phyloP scores from a whole-genome alignment of 2,113 vertebrate species.

The Corythoichthys haematopterus region DNA sequence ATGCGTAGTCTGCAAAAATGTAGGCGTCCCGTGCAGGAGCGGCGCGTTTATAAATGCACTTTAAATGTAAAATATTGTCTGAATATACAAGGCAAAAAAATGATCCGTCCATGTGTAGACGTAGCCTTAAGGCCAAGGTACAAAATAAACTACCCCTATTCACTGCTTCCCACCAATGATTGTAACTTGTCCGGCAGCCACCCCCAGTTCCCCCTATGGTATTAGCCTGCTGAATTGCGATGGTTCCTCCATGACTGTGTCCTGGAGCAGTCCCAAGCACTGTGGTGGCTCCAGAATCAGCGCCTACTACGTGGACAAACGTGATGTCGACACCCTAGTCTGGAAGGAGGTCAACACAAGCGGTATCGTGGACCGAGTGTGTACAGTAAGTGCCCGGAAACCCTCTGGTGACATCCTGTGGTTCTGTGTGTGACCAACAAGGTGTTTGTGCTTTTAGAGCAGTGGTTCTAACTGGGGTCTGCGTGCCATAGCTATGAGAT shows the following conservation, averaged over 20 bases:
- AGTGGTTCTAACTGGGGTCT: no score
- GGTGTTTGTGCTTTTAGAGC: not conserved
- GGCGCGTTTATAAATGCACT: no score
- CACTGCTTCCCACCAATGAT: not conserved
- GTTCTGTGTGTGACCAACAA: not conserved
- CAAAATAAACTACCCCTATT: no score
- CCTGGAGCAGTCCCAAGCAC: constrained; percentile 87
- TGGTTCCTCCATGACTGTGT: constrained; percentile 86
- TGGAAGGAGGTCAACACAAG: constrained; percentile 87
- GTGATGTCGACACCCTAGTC: constrained; percentile 72
- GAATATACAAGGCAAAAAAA: no score
- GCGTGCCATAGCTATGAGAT: not conserved
- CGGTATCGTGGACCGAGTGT: constrained; percentile 67
- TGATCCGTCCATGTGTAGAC: no score
- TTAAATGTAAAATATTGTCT: no score
- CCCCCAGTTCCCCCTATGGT: constrained; percentile 84
- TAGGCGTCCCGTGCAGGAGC: no score
- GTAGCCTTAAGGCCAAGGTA: not conserved
- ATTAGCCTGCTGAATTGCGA: constrained; percentile 86
- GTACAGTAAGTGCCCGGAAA: constrained; percentile 68
- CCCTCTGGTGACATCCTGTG: not conserved
- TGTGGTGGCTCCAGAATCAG: constrained; percentile 84
- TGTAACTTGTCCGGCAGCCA: constrained; percentile 65
- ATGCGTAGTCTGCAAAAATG: no score
- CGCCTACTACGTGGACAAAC: constrained; percentile 87